These are phyloP conservation scores for Exocentrus adspersus DNA, from an alignment of 2,888 invertebrate genomes.

Conservation along the genomic window DNA sequence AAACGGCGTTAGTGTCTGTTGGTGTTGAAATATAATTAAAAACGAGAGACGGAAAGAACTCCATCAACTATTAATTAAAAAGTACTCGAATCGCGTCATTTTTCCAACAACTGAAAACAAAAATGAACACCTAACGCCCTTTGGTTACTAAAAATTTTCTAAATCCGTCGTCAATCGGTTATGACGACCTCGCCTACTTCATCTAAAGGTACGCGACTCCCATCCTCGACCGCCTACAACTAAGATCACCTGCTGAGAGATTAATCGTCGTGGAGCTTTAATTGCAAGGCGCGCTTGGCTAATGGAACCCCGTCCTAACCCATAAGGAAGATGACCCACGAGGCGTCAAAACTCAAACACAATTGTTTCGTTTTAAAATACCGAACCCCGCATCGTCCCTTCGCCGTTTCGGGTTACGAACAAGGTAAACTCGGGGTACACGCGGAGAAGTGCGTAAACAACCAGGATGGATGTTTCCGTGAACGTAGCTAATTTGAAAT, in stretches of 20 bases:
- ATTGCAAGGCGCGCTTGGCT: slow-evolving; percentile 46
- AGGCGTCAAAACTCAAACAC: too few relatives aligned
- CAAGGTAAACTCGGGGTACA: slow-evolving; percentile 7
- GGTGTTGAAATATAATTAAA: background rate
- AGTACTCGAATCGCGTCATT: too few relatives aligned
- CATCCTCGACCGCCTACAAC: slow-evolving; percentile 34
- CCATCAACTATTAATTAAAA: too few relatives aligned
- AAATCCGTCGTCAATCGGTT: background rate
- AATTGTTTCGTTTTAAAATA: too few relatives aligned
- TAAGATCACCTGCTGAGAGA: slow-evolving; percentile 42
- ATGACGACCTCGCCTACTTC: background rate
- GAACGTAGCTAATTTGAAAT: slow-evolving; percentile 16
- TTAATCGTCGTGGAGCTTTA: slow-evolving; percentile 45
- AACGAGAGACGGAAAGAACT: background rate
- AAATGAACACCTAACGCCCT: too few relatives aligned
- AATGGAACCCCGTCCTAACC: slow-evolving; percentile 42
- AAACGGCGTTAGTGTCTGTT: background rate
- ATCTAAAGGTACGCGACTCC: slow-evolving; percentile 8
- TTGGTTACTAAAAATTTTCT: too few relatives aligned
- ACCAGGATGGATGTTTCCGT: slow-evolving; percentile 1
- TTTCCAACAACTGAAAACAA: too few relatives aligned
- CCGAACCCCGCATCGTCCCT: too few relatives aligned
- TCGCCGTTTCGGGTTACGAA: background rate
- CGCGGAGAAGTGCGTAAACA: background rate
- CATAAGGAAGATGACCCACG: background rate